Evolutionary conservation across 2,113 vertebrate species (phyloP).

Genomic region (Ptilonorhynchus violaceus): DNA sequence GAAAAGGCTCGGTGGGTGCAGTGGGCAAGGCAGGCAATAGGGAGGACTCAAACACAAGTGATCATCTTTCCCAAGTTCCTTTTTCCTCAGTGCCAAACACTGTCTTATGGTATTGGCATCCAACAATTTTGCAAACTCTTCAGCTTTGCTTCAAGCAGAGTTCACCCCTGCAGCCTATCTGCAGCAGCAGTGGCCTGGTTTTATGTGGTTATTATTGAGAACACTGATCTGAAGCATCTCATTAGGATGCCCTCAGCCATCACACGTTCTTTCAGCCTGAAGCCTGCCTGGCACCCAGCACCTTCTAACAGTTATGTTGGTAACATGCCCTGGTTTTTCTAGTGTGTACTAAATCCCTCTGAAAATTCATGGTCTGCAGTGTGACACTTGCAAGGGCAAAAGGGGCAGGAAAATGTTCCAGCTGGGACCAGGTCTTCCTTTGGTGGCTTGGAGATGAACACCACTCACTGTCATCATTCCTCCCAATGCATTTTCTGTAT

Average conservation of each 20-base stretch:
- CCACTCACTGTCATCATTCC: background rate
- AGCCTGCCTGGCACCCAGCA: background rate
- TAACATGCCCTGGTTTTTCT: background rate
- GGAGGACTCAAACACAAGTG: background rate
- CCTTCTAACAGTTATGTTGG: background rate
- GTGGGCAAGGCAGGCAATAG: background rate
- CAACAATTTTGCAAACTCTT: background rate
- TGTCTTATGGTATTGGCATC: background rate
- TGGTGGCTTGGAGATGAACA: background rate
- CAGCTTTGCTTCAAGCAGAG: background rate
- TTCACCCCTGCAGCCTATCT: background rate
- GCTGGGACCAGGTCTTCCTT: background rate
- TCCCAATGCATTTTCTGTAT: rapidly evolving
- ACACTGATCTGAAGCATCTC: background rate
- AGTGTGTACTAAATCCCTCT: background rate
- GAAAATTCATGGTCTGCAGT: background rate
- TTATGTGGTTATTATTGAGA: background rate
- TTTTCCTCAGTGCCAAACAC: background rate
- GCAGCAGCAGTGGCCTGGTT: background rate
- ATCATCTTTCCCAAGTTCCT: background rate
- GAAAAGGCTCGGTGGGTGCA: background rate
- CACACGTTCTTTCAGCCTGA: background rate
- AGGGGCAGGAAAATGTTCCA: background rate
- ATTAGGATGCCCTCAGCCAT: background rate
- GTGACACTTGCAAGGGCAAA: background rate